Base-by-base conservation (phyloP, 2,113 vertebrate species). In the Rutilus rutilus region DNA sequence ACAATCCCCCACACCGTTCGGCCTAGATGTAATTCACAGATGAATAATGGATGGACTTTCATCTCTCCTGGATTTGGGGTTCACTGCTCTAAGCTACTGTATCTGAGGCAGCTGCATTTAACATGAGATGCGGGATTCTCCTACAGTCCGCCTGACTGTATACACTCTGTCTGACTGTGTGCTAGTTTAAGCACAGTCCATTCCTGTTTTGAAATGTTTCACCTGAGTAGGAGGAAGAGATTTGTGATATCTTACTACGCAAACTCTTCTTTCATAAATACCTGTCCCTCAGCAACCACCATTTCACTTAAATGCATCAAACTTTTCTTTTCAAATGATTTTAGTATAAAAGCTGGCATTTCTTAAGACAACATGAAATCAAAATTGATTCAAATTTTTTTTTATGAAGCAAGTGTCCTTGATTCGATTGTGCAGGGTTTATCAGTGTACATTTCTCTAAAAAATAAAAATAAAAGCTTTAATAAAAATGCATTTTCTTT, bases 1-100 rank as follows among this genome's bases (percentile, higher is more conserved):
- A 78, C 84, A 82, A 62, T 47, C 59, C 74, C 60, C 30, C 81
- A 62, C 83, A 74, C 78, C 89, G 92, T 91, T 91, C 91, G 92
- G 89, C 89, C 92, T 60, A 90, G 90, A 93, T 94, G 90, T 94
- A 95, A 94, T 94, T 94, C 92, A 86, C 86, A 74, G 77, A 95
- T 95, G 92, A 95, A 95, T 95, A 94, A 95, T 95, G 92, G 92
- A 95, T 95, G 90, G 86, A 91, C 93, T 93, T 94, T 92, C 90
- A 94, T 94, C 90, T 59, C 81, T 73, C 23, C 50, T 83, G 81
- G 47, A 83, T 73, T 71, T 59, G 50, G 67, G 50, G 50, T 73
- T 71, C 33, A 73, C 65, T 83, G 50, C 81, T 83, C 67, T 59
- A 73, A 83, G 81, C 47, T 12, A 74, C 64, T 81, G 65, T 83